These are phyloP conservation scores for Electrona antarctica DNA, from an alignment of 2,113 vertebrate species.

Conservation along the genomic window DNA sequence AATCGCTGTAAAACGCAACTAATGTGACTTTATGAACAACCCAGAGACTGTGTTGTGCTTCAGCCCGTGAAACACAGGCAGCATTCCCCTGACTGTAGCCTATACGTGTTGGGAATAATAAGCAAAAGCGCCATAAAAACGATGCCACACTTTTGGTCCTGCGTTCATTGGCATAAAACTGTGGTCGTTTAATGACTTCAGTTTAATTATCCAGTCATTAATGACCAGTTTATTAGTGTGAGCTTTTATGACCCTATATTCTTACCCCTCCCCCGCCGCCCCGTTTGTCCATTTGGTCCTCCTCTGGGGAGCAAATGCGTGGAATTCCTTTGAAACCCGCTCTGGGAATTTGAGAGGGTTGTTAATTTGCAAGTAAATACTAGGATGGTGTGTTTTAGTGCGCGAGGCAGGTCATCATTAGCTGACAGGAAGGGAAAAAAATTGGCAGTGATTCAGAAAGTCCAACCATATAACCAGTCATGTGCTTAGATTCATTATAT, in stretches of 20 bases:
- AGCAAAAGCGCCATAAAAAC: slow-evolving; percentile 24
- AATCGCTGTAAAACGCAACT: slow-evolving; percentile 7
- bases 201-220: slow-evolving; percentile 57
- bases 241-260: slow-evolving; percentile 38
- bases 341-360: slow-evolving; percentile 57
- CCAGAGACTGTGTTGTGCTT: slow-evolving; percentile 2
- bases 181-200: slow-evolving; percentile 43
- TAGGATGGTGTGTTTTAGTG: slow-evolving; percentile 36
- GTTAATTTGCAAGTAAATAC: slow-evolving; percentile 77
- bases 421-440: not conserved
- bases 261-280: slow-evolving; percentile 5
- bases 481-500: no score
- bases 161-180: slow-evolving; percentile 14
- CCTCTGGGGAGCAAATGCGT: slow-evolving; percentile 63
- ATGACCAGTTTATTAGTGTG: slow-evolving; percentile 49
- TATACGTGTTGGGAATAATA: slow-evolving; percentile 10
- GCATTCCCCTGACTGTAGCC: not conserved
- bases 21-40: slow-evolving; percentile 21
- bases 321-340: slow-evolving; percentile 73
- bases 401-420: slow-evolving; percentile 25
- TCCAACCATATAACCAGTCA: no score
- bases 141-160: slow-evolving; percentile 26
- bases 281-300: slow-evolving; percentile 60
- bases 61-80: not conserved
- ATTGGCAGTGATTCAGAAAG: not conserved